Base-by-base conservation (phyloP, 2,888 invertebrate species). In the Torymus tubicola region DNA sequence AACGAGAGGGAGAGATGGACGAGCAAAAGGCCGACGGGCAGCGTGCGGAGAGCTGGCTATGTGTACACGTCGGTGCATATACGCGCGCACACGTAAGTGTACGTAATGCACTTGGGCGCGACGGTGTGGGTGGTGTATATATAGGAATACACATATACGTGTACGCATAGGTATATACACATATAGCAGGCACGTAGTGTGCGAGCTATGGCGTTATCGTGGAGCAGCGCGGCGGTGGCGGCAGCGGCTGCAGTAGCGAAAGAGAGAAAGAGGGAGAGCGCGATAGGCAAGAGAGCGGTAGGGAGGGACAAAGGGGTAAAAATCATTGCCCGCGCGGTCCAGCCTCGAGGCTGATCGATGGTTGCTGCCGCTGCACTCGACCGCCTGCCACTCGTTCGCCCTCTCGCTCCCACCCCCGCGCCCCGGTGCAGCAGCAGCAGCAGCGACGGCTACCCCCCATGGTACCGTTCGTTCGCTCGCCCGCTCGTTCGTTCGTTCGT, bases 241-340 rank as follows among this genome's bases (percentile, higher is more conserved):
- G 42, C n/a, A 2, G 24, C 42, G 13, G 53, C 21, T n/a, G n/a
- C n/a, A n/a, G n/a, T n/a, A 50, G 57, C 63, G 67, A 60, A 68
- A 64, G 42, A 75, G 80, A 61, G 80, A 64, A 64, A 61, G 65
- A 60, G 61, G 53, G 70, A 70, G 69, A 58, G 58, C 68, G 70
- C 63, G n/a, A 65, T 61, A 53, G 70, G 69, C 31, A 8, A 31
- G 31, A 31, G 31, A 31, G 70, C 63, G n/a, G 70, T 61, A 53
- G 70, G 69, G 61, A 57, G 72, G 69, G 72, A 72, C 55, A 71
- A 72, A 86, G 87, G 84, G 88, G 89, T 86, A 89, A 90, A 90
- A 90, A 90, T 90, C 90, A 90, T 90, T 90, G 90, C 90, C 88
- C 90, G 89, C 89, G 90, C 89, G 90, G 90, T 90, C 90, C 90